Percentiles rank a stretch among this genome's conserved stretches.
phyloP scores from a whole-genome alignment of 2,888 invertebrate genomes.

The Rotaria magnacalcarata region DNA sequence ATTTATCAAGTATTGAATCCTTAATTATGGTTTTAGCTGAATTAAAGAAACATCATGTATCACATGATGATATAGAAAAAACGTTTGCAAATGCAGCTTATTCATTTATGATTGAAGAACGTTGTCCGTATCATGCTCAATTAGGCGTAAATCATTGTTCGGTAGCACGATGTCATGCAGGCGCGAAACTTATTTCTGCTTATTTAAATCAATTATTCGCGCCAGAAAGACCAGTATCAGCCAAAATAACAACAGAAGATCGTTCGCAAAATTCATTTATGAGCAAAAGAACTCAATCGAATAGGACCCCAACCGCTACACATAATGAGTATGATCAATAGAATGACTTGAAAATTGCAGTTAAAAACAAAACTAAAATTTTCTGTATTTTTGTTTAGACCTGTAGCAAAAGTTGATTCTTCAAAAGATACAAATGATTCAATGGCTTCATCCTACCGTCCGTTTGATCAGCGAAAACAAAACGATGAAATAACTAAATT shows the following conservation, averaged over 20 bases:
- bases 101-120: slow-evolving; percentile 11
- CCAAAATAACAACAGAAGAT: background rate
- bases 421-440: background rate
- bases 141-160: background rate
- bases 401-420: background rate
- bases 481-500: background rate
- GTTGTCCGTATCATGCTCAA: slow-evolving; percentile 1
- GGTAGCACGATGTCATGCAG: slow-evolving; percentile 8
- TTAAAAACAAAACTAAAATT: too few relatives aligned
- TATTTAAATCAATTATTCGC: slow-evolving; percentile 16
- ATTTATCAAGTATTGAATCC: slow-evolving; percentile 8
- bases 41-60: background rate
- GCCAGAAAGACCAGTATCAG: background rate
- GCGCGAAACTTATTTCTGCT: slow-evolving; percentile 1
- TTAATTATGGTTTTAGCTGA: slow-evolving; percentile 6
- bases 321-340: too few relatives aligned
- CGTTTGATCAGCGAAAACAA: background rate
- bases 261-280: background rate
- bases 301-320: too few relatives aligned
- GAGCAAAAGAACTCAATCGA: too few relatives aligned
- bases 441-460: background rate
- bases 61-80: background rate
- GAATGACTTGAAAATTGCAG: too few relatives aligned
- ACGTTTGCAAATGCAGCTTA: slow-evolving; percentile 16
- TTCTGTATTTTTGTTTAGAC: background rate